Percentiles rank a stretch among this genome's conserved stretches.
Evolutionary conservation across 2,113 vertebrate species (phyloP).

Genomic region (Dicerorhinus sumatrensis): DNA sequence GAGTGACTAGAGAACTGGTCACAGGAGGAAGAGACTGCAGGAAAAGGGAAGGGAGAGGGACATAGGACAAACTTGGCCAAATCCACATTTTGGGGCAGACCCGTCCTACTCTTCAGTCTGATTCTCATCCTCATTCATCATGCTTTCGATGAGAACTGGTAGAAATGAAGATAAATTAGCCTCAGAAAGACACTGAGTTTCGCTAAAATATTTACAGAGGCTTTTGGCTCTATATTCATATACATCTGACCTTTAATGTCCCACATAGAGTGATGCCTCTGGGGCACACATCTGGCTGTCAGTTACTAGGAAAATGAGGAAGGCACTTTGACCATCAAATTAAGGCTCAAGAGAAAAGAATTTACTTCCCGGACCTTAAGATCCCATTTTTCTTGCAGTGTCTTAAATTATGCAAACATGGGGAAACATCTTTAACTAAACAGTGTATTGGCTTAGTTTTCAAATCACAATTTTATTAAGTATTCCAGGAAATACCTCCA

Average conservation of each 20-base stretch:
- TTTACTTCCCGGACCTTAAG: neutral
- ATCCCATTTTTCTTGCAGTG: conserved; percentile 8
- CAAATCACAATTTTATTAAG: conserved; percentile 41
- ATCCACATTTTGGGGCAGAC: neutral
- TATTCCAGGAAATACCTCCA: conserved; percentile 45
- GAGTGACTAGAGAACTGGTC: neutral
- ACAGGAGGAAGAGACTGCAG: neutral
- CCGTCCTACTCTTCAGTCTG: neutral
- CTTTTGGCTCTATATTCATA: neutral
- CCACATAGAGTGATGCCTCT: neutral
- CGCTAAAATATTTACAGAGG: neutral
- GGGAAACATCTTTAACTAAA: neutral
- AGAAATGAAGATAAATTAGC: neutral
- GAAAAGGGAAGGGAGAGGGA: neutral
- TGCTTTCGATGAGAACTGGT: neutral
- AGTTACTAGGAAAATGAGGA: neutral
- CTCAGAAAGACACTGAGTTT: neutral
- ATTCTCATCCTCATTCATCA: neutral
- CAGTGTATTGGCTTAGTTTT: conserved; percentile 23
- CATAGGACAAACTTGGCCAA: neutral
- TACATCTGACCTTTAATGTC: neutral
- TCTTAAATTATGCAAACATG: conserved; percentile 28
- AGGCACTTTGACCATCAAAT: neutral
- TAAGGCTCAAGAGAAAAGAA: neutral
- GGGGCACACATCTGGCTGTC: neutral